phyloP scores from a whole-genome alignment of 1,140 invertebrate genomes.

The Alviniconcha marisindica region DNA sequence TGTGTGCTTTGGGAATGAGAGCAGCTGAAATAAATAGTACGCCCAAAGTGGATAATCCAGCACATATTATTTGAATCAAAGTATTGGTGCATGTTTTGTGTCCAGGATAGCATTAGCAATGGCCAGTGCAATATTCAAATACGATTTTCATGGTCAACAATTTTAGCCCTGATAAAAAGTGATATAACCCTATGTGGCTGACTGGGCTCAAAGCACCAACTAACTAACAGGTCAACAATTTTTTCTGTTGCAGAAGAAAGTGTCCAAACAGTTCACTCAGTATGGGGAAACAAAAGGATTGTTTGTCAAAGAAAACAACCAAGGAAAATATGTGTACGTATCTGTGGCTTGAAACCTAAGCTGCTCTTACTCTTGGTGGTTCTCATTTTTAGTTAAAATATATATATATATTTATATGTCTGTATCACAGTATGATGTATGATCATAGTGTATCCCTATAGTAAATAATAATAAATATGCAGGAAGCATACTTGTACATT shows the following conservation, averaged over 20 bases:
- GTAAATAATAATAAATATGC: too few species aligned
- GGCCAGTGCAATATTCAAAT: too few species aligned
- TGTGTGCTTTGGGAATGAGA: too few species aligned
- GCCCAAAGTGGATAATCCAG: too few species aligned
- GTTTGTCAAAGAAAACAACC: constrained; percentile 36
- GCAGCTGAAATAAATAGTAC: too few species aligned
- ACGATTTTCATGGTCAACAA: background rate
- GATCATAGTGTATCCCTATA: too few species aligned
- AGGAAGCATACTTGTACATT: too few species aligned
- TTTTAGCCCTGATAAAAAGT: background rate
- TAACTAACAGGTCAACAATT: background rate
- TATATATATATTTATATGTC: background rate
- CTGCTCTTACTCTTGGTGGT: too few species aligned
- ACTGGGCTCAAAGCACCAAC: background rate
- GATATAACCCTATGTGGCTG: background rate
- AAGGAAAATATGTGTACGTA: constrained; percentile 36
- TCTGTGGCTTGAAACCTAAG: too few species aligned
- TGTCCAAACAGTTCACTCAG: constrained; percentile 40
- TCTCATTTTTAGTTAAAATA: background rate
- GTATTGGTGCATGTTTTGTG: too few species aligned
- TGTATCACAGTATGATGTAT: background rate
- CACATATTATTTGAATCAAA: too few species aligned
- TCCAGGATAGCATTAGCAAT: too few species aligned
- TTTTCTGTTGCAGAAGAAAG: constrained; percentile 36
- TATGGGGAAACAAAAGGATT: constrained; percentile 32